phyloP scores from a whole-genome alignment of 2,113 vertebrate species.

The Trogon melanurus region DNA sequence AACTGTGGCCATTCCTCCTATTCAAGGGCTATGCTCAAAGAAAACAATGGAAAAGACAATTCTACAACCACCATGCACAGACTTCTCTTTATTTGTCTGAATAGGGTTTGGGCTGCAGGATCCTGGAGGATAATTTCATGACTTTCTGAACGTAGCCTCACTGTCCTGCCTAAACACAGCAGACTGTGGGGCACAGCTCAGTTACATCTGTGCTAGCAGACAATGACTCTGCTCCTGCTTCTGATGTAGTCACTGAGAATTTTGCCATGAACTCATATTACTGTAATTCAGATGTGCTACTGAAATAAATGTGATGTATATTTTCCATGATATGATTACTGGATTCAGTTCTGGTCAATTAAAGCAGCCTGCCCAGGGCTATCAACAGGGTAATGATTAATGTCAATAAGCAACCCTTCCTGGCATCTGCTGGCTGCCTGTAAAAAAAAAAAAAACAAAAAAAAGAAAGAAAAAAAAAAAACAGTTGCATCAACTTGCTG shows the following conservation, averaged over 20 bases:
- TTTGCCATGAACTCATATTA: slow-evolving; percentile 15
- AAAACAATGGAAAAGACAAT: neutral
- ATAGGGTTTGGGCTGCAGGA: neutral
- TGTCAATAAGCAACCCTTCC: slow-evolving; percentile 35
- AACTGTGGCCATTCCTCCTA: neutral
- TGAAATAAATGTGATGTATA: slow-evolving; percentile 48
- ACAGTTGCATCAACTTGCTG: neutral
- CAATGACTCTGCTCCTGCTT: slow-evolving; percentile 12
- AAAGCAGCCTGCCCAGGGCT: slow-evolving; percentile 38
- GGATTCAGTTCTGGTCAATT: slow-evolving; percentile 65
- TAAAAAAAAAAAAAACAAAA: neutral
- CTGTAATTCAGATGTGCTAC: slow-evolving; percentile 43
- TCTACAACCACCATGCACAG: neutral
- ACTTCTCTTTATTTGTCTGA: neutral
- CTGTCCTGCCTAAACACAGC: neutral
- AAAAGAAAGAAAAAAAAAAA: neutral
- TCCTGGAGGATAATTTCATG: neutral
- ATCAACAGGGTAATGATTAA: slow-evolving; percentile 52
- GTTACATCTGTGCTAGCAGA: neutral
- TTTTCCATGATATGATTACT: slow-evolving; percentile 62
- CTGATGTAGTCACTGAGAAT: neutral
- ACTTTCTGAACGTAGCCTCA: neutral
- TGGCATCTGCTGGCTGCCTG: slow-evolving; percentile 41
- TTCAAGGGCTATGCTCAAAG: neutral
- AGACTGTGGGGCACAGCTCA: neutral